Percentiles rank a stretch among this genome's conserved stretches.
These are phyloP conservation scores for Cydia strobilella DNA, from an alignment of 1,140 invertebrate species.

Conservation along the genomic window DNA sequence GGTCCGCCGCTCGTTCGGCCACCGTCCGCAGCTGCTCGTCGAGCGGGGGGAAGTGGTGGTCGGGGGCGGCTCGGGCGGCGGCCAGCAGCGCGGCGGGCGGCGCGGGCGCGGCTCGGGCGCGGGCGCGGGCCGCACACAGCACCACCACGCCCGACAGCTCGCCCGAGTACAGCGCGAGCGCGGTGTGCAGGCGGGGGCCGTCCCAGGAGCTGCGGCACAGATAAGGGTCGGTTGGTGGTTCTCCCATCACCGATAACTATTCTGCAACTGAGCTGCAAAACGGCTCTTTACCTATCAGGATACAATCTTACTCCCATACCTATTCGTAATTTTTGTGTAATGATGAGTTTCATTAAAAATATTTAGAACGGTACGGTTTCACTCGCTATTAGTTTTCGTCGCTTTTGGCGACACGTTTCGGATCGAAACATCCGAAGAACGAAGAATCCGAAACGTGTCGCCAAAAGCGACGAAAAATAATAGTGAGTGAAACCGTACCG, in stretches of 20 bases:
- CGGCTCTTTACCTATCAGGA: no score
- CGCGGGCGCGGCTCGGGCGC: constrained; percentile 43
- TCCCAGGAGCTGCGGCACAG: constrained; percentile 39
- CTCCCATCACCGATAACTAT: not conserved
- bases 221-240: no score
- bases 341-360: no score
- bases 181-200: constrained; percentile 92
- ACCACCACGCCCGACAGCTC: constrained; percentile 94
- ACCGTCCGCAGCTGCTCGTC: not conserved
- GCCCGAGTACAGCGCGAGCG: constrained; percentile 95
- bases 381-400: no score
- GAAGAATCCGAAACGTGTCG: no score
- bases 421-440: no score
- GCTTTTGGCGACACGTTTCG: no score
- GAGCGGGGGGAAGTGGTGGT: constrained; percentile 13
- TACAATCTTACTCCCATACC: no score
- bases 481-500: no score
- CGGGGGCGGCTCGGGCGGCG: constrained; percentile 31
- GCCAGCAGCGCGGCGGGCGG: constrained; percentile 49
- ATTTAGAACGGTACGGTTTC: no score
- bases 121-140: constrained; percentile 45
- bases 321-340: no score
- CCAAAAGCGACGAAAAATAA: no score
- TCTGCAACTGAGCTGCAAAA: not conserved
- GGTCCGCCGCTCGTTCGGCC: constrained; percentile 52